phyloP scores from a whole-genome alignment of 2,888 invertebrate genomes.

The Amphipoea lucens region DNA sequence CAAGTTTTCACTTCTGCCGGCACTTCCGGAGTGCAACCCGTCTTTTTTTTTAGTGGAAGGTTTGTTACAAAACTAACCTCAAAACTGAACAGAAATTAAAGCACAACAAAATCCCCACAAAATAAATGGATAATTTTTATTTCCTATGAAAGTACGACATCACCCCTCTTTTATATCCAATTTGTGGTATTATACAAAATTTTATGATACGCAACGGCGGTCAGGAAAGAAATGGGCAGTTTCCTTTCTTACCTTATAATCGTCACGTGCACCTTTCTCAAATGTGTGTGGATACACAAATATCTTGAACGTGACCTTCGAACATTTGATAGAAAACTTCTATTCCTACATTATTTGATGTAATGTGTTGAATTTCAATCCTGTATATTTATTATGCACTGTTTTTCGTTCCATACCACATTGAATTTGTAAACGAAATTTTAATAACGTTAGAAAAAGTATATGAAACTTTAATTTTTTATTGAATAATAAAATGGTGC shows the following conservation, averaged over 20 bases:
- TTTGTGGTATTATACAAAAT: too few species aligned
- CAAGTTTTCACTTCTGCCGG: too few species aligned
- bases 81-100: too few species aligned
- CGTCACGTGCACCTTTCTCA: constrained; percentile 48
- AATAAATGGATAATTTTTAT: too few species aligned
- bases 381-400: constrained; percentile 16
- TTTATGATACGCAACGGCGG: too few species aligned
- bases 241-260: neutral
- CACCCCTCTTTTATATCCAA: too few species aligned
- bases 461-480: constrained; percentile 24
- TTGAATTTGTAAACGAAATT: constrained; percentile 5
- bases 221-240: too few species aligned
- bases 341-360: neutral
- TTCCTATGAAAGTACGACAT: too few species aligned
- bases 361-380: constrained; percentile 33
- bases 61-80: too few species aligned
- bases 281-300: constrained; percentile 39
- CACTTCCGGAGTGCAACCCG: too few species aligned
- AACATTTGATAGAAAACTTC: neutral
- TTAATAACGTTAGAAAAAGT: constrained; percentile 37
- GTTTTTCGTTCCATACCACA: constrained; percentile 1
- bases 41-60: too few species aligned
- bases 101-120: too few species aligned
- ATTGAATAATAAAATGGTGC: constrained; percentile 15
- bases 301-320: constrained; percentile 50